Conservation (phyloP, 2,797 vertebrate genomes). For the Triplophysa bombifrons region DNA sequence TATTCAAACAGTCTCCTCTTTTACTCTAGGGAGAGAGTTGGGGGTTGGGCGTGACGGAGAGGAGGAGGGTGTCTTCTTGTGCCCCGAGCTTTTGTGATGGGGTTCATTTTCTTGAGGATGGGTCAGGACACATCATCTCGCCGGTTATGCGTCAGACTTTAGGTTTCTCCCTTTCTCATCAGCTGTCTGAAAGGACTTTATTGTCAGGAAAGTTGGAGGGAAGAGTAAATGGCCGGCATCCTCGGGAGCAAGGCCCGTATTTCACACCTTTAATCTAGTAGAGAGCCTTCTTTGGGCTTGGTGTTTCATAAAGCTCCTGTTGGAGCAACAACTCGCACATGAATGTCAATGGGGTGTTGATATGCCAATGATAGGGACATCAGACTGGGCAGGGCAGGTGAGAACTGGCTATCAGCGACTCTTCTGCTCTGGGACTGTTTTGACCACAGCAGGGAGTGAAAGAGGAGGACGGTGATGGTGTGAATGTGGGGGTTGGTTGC, state of each 20-base stretch:
- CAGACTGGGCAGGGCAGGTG: conserved; percentile 44
- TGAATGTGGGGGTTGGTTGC: conserved; percentile 23
- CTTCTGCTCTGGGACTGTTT: conserved; percentile 38
- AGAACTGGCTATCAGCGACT: conserved; percentile 49
- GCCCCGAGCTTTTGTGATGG: conserved; percentile 55
- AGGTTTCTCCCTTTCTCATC: conserved; percentile 20
- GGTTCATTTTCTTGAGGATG: conserved; percentile 56
- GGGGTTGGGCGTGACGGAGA: conserved; percentile 27
- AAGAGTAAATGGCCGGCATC: conserved; percentile 35
- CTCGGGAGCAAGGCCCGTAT: conserved; percentile 35
- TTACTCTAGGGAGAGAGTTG: conserved; percentile 30
- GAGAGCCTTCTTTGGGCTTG: conserved; percentile 31
- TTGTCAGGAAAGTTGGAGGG: conserved; percentile 48
- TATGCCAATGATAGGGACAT: conserved; percentile 53
- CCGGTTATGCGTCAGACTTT: conserved; percentile 48
- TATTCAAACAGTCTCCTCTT: conserved; percentile 52
- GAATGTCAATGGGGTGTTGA: conserved; percentile 58
- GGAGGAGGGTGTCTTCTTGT: conserved; percentile 27
- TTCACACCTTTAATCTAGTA: conserved; percentile 45
- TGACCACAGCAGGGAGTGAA: conserved; percentile 41
- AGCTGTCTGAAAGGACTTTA: conserved; percentile 50
- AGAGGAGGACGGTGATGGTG: conserved; percentile 29
- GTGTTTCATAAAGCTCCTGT: conserved; percentile 48
- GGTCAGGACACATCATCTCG: conserved; percentile 56
- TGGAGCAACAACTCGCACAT: conserved; percentile 34